Conservation (phyloP, 2,797 vertebrate species). For the Balearica regulorum region DNA sequence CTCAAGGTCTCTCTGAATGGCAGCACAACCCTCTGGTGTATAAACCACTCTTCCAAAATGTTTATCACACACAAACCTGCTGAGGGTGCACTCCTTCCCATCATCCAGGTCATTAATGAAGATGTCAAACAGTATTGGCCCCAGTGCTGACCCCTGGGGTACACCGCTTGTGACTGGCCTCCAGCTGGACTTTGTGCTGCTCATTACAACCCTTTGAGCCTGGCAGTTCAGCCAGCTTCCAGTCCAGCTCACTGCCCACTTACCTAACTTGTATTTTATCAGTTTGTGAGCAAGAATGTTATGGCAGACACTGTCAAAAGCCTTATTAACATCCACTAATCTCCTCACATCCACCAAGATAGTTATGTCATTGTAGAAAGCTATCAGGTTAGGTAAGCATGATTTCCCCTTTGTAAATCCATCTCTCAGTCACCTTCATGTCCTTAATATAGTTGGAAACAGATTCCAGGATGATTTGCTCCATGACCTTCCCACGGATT, state of each 20-base stretch:
- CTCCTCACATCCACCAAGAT: neutral
- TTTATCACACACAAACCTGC: neutral
- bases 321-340: neutral
- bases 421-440: neutral
- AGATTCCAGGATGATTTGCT: neutral
- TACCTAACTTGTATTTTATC: neutral
- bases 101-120: neutral
- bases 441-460: neutral
- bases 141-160: neutral
- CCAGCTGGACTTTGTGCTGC: neutral
- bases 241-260: neutral
- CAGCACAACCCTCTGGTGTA: neutral
- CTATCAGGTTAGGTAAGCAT: neutral
- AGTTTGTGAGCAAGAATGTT: neutral
- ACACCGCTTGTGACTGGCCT: neutral
- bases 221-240: neutral
- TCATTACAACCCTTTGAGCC: neutral
- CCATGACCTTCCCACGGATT: neutral
- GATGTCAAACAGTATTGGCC: neutral
- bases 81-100: neutral
- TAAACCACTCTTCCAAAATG: neutral
- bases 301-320: neutral
- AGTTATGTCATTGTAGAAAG: neutral
- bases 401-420: neutral
- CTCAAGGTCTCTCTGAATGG: neutral